Conservation (phyloP, 2,888 invertebrate genomes). For the Tetrapedia diversipes region DNA sequence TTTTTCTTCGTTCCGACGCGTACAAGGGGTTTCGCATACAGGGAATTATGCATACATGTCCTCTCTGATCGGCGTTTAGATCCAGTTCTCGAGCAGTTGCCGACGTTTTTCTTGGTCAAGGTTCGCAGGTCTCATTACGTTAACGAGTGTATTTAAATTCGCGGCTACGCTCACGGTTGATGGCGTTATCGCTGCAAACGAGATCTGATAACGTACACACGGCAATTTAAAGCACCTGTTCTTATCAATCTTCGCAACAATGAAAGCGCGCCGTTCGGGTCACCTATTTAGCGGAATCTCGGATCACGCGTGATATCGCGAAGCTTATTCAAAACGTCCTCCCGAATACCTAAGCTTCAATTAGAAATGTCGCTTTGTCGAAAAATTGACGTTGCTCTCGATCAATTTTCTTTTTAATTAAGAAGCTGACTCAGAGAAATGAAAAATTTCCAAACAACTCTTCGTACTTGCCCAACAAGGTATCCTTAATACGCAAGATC, state of each 20-base stretch:
- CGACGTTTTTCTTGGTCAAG: slow-evolving; percentile 48
- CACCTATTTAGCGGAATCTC: not conserved
- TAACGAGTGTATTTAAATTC: slow-evolving; percentile 29
- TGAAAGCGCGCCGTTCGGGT: not conserved
- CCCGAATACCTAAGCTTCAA: no score
- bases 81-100: slow-evolving; percentile 51
- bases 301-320: not conserved
- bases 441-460: no score
- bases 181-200: slow-evolving; percentile 17
- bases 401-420: no score
- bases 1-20: no score
- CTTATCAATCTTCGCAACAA: not conserved
- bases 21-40: slow-evolving; percentile 41
- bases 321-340: not conserved
- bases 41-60: slow-evolving; percentile 24
- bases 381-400: no score
- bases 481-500: no score
- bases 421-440: no score
- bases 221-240: not conserved
- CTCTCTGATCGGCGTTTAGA: slow-evolving; percentile 32
- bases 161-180: slow-evolving; percentile 5
- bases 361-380: no score
- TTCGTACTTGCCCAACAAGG: no score
- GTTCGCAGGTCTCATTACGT: slow-evolving; percentile 29
- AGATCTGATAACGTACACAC: slow-evolving; percentile 15